A percentile compares a stretch with the other conserved stretches of the same genome.
These are phyloP conservation scores for Aphis craccivora DNA, from an alignment of 1,140 invertebrate genomes.

Conservation along the genomic window DNA sequence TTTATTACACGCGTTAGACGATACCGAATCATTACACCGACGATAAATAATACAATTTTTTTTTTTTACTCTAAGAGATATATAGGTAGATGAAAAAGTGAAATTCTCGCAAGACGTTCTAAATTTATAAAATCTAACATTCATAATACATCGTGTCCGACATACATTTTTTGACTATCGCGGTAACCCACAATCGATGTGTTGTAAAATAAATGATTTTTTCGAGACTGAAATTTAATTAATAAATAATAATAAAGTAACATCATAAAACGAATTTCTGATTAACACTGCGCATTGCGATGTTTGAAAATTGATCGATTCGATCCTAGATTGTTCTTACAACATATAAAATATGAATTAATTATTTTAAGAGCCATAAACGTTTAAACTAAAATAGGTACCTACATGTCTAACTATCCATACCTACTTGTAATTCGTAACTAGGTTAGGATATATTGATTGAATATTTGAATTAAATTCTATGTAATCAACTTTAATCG, in stretches of 20 bases:
- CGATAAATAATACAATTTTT: slow-evolving; percentile 5
- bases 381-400: background rate
- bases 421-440: background rate
- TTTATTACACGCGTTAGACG: background rate
- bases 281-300: background rate
- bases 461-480: background rate
- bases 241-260: no score
- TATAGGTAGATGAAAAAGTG: slow-evolving; percentile 7
- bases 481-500: background rate
- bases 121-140: slow-evolving; percentile 11
- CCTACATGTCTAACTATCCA: background rate
- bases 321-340: background rate
- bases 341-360: background rate
- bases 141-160: background rate
- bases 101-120: background rate
- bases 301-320: background rate
- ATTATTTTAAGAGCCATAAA: background rate
- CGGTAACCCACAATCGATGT: background rate
- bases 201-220: background rate
- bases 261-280: background rate
- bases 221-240: background rate
- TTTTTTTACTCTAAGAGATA: background rate
- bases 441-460: background rate
- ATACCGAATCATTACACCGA: background rate
- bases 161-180: background rate